Evolutionary conservation across 1,140 invertebrate species (phyloP), one percentile per base, ranked within the genome.

Genomic region (Ridgeia piscesae): DNA sequence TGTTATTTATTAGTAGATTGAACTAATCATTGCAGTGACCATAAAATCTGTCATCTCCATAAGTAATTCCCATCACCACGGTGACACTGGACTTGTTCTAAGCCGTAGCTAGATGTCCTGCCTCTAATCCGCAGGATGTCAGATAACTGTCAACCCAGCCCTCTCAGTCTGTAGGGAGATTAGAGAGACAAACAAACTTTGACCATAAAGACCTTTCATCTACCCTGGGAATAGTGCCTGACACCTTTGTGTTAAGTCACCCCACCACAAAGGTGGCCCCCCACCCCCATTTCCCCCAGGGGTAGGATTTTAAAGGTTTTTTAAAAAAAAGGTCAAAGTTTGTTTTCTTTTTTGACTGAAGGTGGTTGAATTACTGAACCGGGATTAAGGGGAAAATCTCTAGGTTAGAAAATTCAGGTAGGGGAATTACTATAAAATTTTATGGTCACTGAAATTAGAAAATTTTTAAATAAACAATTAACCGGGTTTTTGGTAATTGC

Each of bases 181-280:
- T 21, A 21, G 58, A 77, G 58, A 77, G 2, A 17, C 58, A 77
- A 77, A 77, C 58, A 77, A 77, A 77, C 58, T 77, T 77, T 77
- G 58, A 77, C 58, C 11, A 9, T 77, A 21, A 2, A 14, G 27
- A 77, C n/a, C 58, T 77, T 77, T 77, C 17, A 77, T 77, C 58
- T 31, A 77, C 17, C 58, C 58, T 77, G 58, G 27, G 58, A 14
- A 77, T 21, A 77, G 58, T 77, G n/a, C n/a, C n/a, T n/a, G 58
- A 31, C 17, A 77, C 58, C 58, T 31, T 77, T 77, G 58, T 77
- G 58, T 31, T 77, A 14, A 77, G 27, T 77, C 58, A 77, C 58
- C 58, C 58, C 58, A 77, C 58, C 58, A 77, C 58, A 77, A 77
- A 77, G n/a, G n/a, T n/a, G n/a, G n/a, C n/a, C n/a, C n/a, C n/a